Conservation (phyloP, 2,113 vertebrate genomes). For the Scomber scombrus region DNA sequence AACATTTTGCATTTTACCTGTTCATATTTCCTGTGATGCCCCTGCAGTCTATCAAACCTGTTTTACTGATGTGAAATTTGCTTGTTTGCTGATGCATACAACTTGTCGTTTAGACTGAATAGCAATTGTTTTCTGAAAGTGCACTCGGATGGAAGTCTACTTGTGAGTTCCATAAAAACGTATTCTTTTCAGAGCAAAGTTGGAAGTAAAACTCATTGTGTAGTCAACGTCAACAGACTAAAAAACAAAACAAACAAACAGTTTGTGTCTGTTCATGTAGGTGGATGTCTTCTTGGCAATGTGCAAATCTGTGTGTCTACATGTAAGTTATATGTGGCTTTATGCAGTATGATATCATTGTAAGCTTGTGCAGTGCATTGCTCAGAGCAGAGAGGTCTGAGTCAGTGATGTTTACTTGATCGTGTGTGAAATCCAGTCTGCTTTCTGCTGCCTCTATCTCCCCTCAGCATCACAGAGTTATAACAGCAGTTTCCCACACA, state of each 20-base stretch:
- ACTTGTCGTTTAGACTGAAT: background rate
- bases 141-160: conserved; percentile 24
- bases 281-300: background rate
- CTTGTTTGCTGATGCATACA: conserved; percentile 47
- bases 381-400: conserved; percentile 16
- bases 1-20: conserved; percentile 20
- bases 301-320: background rate
- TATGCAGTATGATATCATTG: background rate
- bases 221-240: conserved; percentile 1
- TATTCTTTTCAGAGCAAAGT: background rate
- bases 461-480: conserved; percentile 36
- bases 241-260: background rate
- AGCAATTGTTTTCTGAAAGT: background rate
- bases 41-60: background rate
- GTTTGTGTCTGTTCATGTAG: background rate
- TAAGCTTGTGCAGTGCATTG: background rate
- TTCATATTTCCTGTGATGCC: conserved; percentile 11
- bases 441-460: conserved; percentile 29
- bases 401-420: conserved; percentile 46
- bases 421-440: conserved; percentile 44
- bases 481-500: conserved; percentile 26
- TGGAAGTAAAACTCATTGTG: background rate
- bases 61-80: conserved; percentile 35
- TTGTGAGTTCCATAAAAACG: background rate
- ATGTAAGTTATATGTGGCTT: background rate